phyloP scores from a whole-genome alignment of 1,140 invertebrate genomes.

The Calycopis cecrops region DNA sequence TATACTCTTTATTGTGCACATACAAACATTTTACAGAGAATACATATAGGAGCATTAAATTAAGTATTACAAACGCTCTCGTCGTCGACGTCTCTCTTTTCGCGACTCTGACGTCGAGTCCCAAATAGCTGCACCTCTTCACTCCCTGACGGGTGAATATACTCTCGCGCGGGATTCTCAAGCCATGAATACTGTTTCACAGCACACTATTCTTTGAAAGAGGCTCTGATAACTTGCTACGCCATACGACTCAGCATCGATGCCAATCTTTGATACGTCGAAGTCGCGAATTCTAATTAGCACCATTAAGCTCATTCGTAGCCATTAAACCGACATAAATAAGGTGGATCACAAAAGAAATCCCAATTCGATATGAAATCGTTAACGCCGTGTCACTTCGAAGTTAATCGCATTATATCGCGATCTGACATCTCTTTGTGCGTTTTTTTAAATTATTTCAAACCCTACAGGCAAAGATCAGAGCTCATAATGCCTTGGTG shows the following conservation, averaged over 20 bases:
- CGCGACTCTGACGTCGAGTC: too few species aligned
- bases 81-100: too few species aligned
- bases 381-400: slow-evolving; percentile 62
- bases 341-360: slow-evolving; percentile 37
- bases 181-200: too few species aligned
- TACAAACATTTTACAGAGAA: too few species aligned
- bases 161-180: too few species aligned
- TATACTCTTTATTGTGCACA: too few species aligned
- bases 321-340: slow-evolving; percentile 41
- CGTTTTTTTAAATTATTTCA: slow-evolving; percentile 21
- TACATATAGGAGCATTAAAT: too few species aligned
- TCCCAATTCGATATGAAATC: slow-evolving; percentile 48
- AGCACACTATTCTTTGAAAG: too few species aligned
- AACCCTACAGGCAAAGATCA: neutral
- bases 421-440: slow-evolving; percentile 57
- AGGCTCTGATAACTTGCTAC: too few species aligned
- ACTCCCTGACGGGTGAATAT: too few species aligned
- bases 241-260: neutral
- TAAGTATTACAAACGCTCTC: too few species aligned
- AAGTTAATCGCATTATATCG: slow-evolving; percentile 59
- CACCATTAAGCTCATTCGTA: neutral
- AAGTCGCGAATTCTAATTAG: neutral
- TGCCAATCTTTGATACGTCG: neutral
- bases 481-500: neutral
- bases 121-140: too few species aligned